A percentile compares a stretch with the other conserved stretches of the same genome.
phyloP scores from a whole-genome alignment of 2,888 invertebrate species.

The Cistogaster globosa region DNA sequence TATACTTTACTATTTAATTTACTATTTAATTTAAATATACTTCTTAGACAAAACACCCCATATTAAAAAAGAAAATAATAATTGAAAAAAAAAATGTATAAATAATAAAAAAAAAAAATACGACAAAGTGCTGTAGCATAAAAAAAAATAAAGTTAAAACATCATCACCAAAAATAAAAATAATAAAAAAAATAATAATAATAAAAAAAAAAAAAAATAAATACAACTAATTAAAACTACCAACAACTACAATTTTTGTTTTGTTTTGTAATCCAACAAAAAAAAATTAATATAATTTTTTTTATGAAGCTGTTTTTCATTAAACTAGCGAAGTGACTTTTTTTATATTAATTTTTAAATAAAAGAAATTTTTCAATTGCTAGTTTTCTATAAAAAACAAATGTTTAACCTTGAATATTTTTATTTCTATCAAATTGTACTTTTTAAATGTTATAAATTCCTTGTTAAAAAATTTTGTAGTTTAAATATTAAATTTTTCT shows the following conservation, averaged over 20 bases:
- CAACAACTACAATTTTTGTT: neutral
- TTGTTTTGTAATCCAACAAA: too few relatives aligned
- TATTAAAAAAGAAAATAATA: conserved; percentile 2
- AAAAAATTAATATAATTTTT: neutral
- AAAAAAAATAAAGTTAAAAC: conserved; percentile 52
- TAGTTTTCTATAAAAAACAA: conserved; percentile 16
- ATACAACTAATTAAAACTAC: conserved; percentile 27
- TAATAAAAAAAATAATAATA: neutral
- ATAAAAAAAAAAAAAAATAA: conserved; percentile 26
- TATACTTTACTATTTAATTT: neutral
- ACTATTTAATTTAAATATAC: neutral
- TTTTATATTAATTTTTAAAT: neutral
- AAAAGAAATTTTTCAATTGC: conserved; percentile 15
- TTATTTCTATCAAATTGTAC: conserved; percentile 44
- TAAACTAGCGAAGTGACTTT: conserved; percentile 12
- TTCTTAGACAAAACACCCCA: conserved; percentile 38
- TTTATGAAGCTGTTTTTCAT: neutral
- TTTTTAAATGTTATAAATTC: conserved; percentile 29
- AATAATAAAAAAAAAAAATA: conserved; percentile 26
- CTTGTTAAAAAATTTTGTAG: conserved; percentile 55
- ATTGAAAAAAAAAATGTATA: neutral
- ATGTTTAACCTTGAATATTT: neutral
- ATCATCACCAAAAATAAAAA: conserved; percentile 60
- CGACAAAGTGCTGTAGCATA: conserved; percentile 60
- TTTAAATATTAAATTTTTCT: conserved; percentile 35